Evolutionary conservation across 2,888 invertebrate genomes (phyloP), one percentile per base, ranked within the genome.

Genomic region (Brenthis ino): DNA sequence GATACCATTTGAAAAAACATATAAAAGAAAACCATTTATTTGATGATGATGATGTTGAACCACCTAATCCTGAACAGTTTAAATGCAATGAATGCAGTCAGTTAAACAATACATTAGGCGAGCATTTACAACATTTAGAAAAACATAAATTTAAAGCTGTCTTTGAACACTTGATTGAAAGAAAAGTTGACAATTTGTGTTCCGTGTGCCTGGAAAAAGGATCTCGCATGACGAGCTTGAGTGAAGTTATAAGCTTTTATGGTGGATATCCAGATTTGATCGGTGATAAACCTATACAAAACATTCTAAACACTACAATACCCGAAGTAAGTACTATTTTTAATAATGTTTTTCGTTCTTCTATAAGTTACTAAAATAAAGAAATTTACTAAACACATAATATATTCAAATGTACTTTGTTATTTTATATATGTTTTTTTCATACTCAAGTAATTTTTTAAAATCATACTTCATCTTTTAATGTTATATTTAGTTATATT

Each of bases 71-170:
- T 0, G 72, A 74, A 6, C 74, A 76, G 33, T 91, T 86, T 71
- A 77, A 78, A 72, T 93, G 92, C 53, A 81, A 76, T 0, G 77
- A 80, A 57, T 93, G 92, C 73, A 83, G 82, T 0, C 65, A 75
- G 4, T 56, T 65, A 0, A 83, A 73, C 11, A 77, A 80, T 1
- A 78, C 77, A 57, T 82, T 84, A 12, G 76, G 78, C 2, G 63
- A 78, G 24, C 87, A 88, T 75, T 77, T 90, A 28, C 86, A 86
- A 51, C 92, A 93, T 75, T 74, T 88, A 20, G 92, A 92, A 57
- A 93, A 90, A 71, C 92, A 93, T 74, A 88, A 87, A 64, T 93
- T 93, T 68, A 85, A 86, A 74, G 80, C 67, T 14, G 75, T 86
- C 0, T 77, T 92, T 72, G 77, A 86, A 28, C 82, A 86, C 78